These are phyloP conservation scores for Muscina levida DNA, from an alignment of 2,888 invertebrate species.

Conservation along the genomic window DNA sequence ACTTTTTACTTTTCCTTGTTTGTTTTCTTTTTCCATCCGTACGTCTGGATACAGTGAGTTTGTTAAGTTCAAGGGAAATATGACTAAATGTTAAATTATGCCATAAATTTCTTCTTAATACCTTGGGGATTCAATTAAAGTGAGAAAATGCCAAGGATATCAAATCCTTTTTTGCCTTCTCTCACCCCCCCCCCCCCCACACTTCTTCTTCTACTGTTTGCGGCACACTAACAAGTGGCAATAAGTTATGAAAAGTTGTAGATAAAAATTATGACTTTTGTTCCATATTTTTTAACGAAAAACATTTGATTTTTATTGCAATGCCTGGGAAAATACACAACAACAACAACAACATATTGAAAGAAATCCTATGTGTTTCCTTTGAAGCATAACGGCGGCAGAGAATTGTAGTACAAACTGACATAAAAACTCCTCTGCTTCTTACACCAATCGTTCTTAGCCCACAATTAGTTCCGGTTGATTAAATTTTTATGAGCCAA, in stretches of 20 bases:
- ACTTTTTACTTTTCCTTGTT: too few relatives aligned
- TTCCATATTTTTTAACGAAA: conserved; percentile 1
- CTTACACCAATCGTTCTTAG: conserved; percentile 37
- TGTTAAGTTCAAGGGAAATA: conserved; percentile 20
- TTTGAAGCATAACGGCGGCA: background rate
- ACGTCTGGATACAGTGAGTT: too few relatives aligned
- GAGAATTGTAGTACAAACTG: too few relatives aligned
- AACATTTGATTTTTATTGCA: too few relatives aligned
- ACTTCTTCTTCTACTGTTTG: too few relatives aligned
- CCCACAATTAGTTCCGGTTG: conserved; percentile 64
- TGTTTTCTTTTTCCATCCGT: too few relatives aligned
- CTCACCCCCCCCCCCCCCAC: too few relatives aligned
- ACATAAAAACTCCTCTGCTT: background rate
- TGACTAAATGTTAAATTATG: background rate
- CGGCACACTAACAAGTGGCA: too few relatives aligned
- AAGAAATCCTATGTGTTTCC: conserved; percentile 3
- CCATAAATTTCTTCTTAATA: conserved; percentile 19
- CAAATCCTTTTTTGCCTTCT: conserved; percentile 3
- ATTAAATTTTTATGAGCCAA: conserved; percentile 58
- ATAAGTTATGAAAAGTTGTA: conserved; percentile 11
- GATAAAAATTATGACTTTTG: background rate
- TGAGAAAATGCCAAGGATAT: conserved; percentile 21
- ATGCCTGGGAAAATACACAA: background rate
- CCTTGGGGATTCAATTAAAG: conserved; percentile 31
- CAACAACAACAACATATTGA: background rate